phyloP scores from a whole-genome alignment of 2,113 vertebrate species.

The Chroicocephalus ridibundus region DNA sequence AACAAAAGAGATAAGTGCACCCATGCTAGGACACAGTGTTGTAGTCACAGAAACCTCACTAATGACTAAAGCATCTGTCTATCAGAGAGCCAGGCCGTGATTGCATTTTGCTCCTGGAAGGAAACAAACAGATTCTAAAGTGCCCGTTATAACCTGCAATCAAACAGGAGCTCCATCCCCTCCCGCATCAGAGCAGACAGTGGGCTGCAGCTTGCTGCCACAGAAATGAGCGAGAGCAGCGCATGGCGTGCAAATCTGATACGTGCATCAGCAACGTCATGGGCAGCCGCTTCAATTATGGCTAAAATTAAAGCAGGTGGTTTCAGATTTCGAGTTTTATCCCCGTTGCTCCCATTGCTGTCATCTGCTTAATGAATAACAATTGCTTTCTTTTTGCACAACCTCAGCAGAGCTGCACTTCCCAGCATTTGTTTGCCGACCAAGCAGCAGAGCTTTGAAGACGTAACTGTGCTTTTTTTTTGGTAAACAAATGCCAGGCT shows the following conservation, averaged over 20 bases:
- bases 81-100: not conserved
- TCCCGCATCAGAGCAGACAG: not conserved
- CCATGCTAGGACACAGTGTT: not conserved
- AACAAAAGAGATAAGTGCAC: slow-evolving; percentile 66
- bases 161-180: not conserved
- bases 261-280: not conserved
- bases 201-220: not conserved
- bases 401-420: slow-evolving; percentile 39
- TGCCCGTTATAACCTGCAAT: not conserved
- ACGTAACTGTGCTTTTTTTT: not conserved
- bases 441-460: slow-evolving; percentile 42
- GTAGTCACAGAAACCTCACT: slow-evolving; percentile 48
- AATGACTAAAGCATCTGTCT: slow-evolving; percentile 43
- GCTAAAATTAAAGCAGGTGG: slow-evolving; percentile 65
- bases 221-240: not conserved
- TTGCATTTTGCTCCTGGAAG: slow-evolving; percentile 21
- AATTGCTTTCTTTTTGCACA: slow-evolving; percentile 55
- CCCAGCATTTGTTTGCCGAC: slow-evolving; percentile 40
- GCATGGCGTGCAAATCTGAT: slow-evolving; percentile 4
- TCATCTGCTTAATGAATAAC: slow-evolving; percentile 66
- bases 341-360: slow-evolving; percentile 51
- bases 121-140: slow-evolving; percentile 43
- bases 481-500: slow-evolving; percentile 41
- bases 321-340: slow-evolving; percentile 57
- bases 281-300: slow-evolving; percentile 47